These are phyloP conservation scores for Procambarus virginalis DNA, from an alignment of 1,140 invertebrate species.

Conservation along the genomic window DNA sequence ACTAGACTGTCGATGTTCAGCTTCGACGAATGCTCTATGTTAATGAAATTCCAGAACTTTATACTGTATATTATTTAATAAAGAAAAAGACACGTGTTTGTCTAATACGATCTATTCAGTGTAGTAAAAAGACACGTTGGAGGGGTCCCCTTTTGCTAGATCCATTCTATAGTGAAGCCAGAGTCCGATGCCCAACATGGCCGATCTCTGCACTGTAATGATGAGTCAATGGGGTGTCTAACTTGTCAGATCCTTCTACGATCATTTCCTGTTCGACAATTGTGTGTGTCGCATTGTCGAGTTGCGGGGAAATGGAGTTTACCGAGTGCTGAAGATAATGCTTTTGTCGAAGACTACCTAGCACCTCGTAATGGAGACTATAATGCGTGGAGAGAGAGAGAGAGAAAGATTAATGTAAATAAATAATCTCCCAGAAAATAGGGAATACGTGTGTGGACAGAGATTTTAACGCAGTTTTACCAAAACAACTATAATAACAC, in stretches of 20 bases:
- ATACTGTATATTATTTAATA: too few relatives aligned
- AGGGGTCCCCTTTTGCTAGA: too few relatives aligned
- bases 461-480: not conserved
- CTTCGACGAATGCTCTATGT: too few relatives aligned
- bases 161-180: too few relatives aligned
- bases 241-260: not conserved
- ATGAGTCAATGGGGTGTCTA: not conserved
- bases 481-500: not conserved
- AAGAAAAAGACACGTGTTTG: too few relatives aligned
- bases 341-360: conserved; percentile 9
- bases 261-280: not conserved
- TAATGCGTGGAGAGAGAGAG: not conserved
- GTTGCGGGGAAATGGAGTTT: not conserved
- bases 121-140: too few relatives aligned
- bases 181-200: too few relatives aligned
- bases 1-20: too few relatives aligned
- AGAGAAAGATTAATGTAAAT: not conserved
- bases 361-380: not conserved
- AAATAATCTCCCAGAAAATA: not conserved
- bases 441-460: not conserved
- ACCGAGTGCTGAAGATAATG: not conserved
- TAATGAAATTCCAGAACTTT: too few relatives aligned
- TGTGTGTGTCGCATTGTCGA: not conserved
- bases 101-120: too few relatives aligned
- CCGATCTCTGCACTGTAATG: too few relatives aligned